phyloP scores from a whole-genome alignment of 2,113 vertebrate genomes.

The Lynx canadensis region DNA sequence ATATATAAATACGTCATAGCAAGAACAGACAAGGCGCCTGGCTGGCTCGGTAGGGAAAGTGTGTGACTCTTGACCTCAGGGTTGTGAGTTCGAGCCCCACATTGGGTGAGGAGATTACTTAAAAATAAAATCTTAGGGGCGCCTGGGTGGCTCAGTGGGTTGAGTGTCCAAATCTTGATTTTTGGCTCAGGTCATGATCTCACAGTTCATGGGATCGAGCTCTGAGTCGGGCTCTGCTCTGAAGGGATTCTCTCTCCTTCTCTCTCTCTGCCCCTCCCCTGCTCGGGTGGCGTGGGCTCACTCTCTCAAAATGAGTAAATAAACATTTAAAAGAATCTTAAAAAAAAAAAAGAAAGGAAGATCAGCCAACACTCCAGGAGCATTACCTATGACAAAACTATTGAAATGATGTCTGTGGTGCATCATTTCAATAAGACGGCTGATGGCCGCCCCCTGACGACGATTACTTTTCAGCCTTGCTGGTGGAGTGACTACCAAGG shows the following conservation, averaged over 20 bases:
- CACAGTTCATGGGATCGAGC: no score
- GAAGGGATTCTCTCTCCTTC: no score
- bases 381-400: neutral
- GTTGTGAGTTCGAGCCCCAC: neutral
- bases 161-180: no score
- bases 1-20: neutral
- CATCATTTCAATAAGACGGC: neutral
- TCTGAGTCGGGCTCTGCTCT: no score
- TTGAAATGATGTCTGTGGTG: neutral
- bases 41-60: neutral
- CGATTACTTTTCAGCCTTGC: neutral
- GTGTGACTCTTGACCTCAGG: neutral
- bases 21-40: neutral
- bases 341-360: neutral
- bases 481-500: neutral
- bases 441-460: neutral
- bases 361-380: neutral
- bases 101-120: neutral
- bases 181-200: no score
- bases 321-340: no score
- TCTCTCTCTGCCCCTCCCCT: no score
- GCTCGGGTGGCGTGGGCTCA: accelerated
- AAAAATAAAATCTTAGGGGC: neutral
- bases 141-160: no score
- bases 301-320: no score